These are phyloP conservation scores for Idaea straminata DNA, from an alignment of 2,888 invertebrate genomes.

Conservation along the genomic window DNA sequence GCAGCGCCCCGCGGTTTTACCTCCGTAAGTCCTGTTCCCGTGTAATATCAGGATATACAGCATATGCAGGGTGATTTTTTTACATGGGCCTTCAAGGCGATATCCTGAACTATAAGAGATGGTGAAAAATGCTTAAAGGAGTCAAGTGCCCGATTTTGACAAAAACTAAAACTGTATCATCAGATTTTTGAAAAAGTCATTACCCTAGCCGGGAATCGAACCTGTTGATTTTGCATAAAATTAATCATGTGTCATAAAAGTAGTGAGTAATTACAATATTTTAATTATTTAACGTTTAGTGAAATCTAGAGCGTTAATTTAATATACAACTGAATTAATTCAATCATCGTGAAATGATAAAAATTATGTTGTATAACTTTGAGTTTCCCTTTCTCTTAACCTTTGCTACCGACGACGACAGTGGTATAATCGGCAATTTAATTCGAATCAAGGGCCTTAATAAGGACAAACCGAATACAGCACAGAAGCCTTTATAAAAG, in stretches of 20 bases:
- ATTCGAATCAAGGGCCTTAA: neutral
- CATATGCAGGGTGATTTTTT: too few relatives aligned
- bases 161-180: too few relatives aligned
- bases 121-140: too few relatives aligned
- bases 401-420: neutral
- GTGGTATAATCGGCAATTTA: neutral
- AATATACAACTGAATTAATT: neutral
- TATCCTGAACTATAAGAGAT: too few relatives aligned
- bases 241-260: too few relatives aligned
- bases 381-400: neutral
- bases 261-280: neutral
- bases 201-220: too few relatives aligned
- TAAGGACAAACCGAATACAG: neutral
- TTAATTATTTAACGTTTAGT: neutral
- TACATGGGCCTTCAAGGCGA: too few relatives aligned
- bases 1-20: neutral
- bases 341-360: neutral
- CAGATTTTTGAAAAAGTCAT: too few relatives aligned
- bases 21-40: too few relatives aligned
- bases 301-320: conserved; percentile 1
- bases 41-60: too few relatives aligned
- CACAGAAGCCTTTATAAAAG: neutral
- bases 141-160: too few relatives aligned
- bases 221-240: too few relatives aligned
- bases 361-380: neutral